Evolutionary conservation across 2,797 vertebrate species (phyloP), one percentile per base, ranked within the genome.

Genomic region (Semotilus atromaculatus): DNA sequence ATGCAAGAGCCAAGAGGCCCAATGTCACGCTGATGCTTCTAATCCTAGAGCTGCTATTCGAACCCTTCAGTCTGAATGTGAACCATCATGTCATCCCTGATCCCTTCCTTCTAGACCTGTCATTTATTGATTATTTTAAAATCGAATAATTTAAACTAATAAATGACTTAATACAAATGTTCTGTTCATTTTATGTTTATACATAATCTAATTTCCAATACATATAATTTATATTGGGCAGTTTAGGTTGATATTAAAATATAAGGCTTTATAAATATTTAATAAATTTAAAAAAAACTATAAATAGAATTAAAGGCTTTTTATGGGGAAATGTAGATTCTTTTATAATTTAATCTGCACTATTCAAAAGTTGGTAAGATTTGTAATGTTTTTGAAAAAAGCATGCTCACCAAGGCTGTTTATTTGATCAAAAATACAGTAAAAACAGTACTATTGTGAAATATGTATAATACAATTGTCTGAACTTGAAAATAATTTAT

Each of bases 1-100:
- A 96, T 95, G 95, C 94, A 95, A 0, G 93, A 94, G 93, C 94
- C 95, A 85, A 94, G 94, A 91, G 95, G 93, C 89, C 90, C 95
- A 0, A 94, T 94, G 91, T 91, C 95, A 1, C 94, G 93, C 90
- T 96, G 90, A 95, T 51, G 75, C 58, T 66, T 72, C 40, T 70
- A 70, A 55, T 16, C 45, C 60, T 72, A n/a, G 23, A 70, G 38
- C 80, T 71, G 38, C 75, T 68, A 66, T 89, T 85, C 38, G 70
- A 83, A 84, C 60, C 62, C 77, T 85, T 51, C 84, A 62, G 36
- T 34, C 58, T 31, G 74, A 82, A 85, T 40, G 34, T 86, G 82
- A 91, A 85, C 83, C 91, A 86, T 80, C 64, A 60, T 60, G 72
- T 88, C 11, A 82, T 36, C 38, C 71, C 74, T 7, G 62, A 85